These are phyloP conservation scores for Calcarius lapponicus DNA, from an alignment of 2,797 vertebrate genomes.

Conservation along the genomic window DNA sequence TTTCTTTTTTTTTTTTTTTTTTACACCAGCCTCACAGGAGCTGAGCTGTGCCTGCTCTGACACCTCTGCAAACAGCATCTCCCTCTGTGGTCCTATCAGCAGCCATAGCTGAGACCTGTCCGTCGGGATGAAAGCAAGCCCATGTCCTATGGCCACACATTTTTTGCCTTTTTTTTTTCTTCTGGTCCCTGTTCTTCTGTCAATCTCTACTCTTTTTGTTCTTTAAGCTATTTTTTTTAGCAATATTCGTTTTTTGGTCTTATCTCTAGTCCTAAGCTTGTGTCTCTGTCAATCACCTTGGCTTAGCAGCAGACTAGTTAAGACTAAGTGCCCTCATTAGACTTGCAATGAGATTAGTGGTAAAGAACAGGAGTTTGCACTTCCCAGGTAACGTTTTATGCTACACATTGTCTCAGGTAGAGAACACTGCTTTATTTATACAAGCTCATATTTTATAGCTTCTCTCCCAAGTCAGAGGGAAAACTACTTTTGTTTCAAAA, in stretches of 20 bases:
- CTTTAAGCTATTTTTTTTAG: neutral
- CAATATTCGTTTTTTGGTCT: neutral
- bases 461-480: neutral
- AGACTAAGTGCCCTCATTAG: slow-evolving; percentile 14
- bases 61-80: neutral
- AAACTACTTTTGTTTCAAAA: slow-evolving; percentile 29
- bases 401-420: neutral
- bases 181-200: neutral
- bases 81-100: neutral
- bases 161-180: neutral
- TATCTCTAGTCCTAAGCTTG: neutral
- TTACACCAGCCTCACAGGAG: neutral
- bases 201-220: neutral
- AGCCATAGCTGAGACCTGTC: neutral
- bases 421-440: neutral
- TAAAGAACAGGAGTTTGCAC: neutral
- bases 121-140: neutral
- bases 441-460: neutral
- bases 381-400: neutral
- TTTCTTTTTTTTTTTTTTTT: neutral
- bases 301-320: neutral
- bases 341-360: neutral
- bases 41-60: neutral
- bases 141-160: neutral
- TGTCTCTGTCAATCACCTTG: neutral